Percentiles rank a stretch among this genome's conserved stretches.
These are phyloP conservation scores for Neuroscelio doddi DNA, from an alignment of 2,888 invertebrate genomes.

Conservation along the genomic window DNA sequence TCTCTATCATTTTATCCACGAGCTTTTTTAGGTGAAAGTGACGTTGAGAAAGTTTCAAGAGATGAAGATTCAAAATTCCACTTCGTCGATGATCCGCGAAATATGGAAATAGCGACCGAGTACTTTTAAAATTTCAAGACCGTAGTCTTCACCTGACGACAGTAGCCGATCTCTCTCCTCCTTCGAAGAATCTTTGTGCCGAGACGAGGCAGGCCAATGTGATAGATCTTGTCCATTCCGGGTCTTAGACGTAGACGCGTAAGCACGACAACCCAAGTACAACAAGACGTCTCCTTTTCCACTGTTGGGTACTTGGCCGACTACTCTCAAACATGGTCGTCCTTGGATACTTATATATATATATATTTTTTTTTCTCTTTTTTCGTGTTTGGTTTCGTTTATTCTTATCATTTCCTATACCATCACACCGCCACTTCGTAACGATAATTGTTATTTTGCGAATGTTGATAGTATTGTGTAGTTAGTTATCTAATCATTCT, in stretches of 20 bases:
- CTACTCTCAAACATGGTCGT: background rate
- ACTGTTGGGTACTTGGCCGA: slow-evolving; percentile 11
- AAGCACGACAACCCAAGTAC: slow-evolving; percentile 21
- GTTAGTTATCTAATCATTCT: slow-evolving; percentile 60
- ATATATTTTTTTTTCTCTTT: slow-evolving; percentile 27
- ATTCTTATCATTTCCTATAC: slow-evolving; percentile 23
- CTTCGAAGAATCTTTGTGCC: slow-evolving; percentile 18
- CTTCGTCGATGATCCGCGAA: too few species aligned
- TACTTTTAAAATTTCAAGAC: too few species aligned
- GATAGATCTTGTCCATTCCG: slow-evolving; percentile 49
- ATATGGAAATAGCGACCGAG: background rate
- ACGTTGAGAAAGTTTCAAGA: too few species aligned
- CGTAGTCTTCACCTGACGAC: background rate
- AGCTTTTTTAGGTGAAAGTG: too few species aligned
- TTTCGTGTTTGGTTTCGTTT: slow-evolving; percentile 25
- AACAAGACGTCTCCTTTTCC: slow-evolving; percentile 30
- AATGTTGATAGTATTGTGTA: slow-evolving; percentile 62
- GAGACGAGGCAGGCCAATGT: slow-evolving; percentile 28
- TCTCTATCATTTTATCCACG: too few species aligned
- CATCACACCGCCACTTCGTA: slow-evolving; percentile 40
- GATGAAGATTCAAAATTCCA: too few species aligned
- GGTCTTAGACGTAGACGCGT: slow-evolving; percentile 29
- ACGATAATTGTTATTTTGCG: slow-evolving; percentile 47
- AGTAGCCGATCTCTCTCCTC: slow-evolving; percentile 9
- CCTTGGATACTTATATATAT: slow-evolving; percentile 10